Percentiles rank a stretch among this genome's conserved stretches.
These are phyloP conservation scores for Tillus elongatus DNA, from an alignment of 2,888 invertebrate species.

Conservation along the genomic window DNA sequence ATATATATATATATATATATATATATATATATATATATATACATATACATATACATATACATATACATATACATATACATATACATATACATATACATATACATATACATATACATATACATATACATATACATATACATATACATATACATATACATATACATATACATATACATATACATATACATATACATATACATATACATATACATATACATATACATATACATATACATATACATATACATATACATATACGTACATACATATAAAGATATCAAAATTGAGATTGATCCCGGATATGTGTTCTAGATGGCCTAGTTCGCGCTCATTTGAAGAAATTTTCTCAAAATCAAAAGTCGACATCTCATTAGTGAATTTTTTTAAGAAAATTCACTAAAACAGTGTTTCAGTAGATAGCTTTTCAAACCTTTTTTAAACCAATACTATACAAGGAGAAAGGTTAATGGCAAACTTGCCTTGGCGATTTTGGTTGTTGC, in stretches of 20 bases:
- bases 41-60: conserved; percentile 8
- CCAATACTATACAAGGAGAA: no score
- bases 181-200: conserved; percentile 9
- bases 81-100: conserved; percentile 10
- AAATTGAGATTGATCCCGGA: no score
- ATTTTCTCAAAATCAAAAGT: no score
- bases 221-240: conserved; percentile 1
- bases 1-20: neutral
- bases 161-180: conserved; percentile 8
- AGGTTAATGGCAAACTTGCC: no score
- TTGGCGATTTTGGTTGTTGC: no score
- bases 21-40: conserved; percentile 7
- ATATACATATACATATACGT: conserved; percentile 3
- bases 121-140: conserved; percentile 8
- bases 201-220: conserved; percentile 8
- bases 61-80: conserved; percentile 10
- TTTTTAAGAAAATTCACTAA: no score
- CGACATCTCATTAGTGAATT: no score
- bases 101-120: conserved; percentile 8
- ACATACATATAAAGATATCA: no score
- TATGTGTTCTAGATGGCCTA: no score
- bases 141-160: conserved; percentile 6
- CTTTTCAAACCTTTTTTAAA: no score
- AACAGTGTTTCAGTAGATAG: no score
- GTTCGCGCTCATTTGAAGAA: no score